Evolutionary conservation across 2,888 invertebrate genomes (phyloP), one percentile per base, ranked within the genome.

Genomic region (Drosophila anomalata): DNA sequence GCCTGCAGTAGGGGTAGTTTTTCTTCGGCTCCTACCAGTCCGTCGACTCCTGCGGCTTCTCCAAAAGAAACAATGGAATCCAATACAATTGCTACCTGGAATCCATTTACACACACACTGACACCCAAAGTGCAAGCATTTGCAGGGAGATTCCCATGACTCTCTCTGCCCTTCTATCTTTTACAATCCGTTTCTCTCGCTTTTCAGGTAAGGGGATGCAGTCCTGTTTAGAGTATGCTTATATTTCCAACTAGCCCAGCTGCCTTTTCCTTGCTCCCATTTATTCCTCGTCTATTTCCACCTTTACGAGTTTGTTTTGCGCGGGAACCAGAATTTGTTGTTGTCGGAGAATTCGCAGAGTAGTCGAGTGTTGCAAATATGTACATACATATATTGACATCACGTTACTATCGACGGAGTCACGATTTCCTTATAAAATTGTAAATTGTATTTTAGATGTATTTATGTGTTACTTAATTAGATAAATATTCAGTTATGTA

Each of bases 81-180:
- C 84, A 82, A 77, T 62, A 77, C 47, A 59, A 44, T 80, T 73
- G 69, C 57, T 84, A 84, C 87, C 76, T 78, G 72, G 44, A 47
- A 46, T 17, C 50, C 24, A 44, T 44, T 17, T 42, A 70, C 39
- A 26, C 70, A 69, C 20, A 48, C 48, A 36, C 5, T 9, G 12
- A 9, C 17, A 14, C 14, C 20, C 14, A 7, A 14, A 56, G 1
- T 14, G 31, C 39, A 31, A 53, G 50, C 54, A 29, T 57, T 22
- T 52, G 31, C 61, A 60, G 47, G 61, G 46, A 29, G 29, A 22
- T 33, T 31, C 22, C 42, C 44, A 36, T 51, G 20, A 26, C 29
- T 31, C n/a, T 14, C 29, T 20, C 22, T 26, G 41, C 9, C 17
- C 20, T 36, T 12, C n/a, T 39, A 29, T 22, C 33, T 46, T 17